phyloP scores from a whole-genome alignment of 2,888 invertebrate genomes.

The Philereme transversata region DNA sequence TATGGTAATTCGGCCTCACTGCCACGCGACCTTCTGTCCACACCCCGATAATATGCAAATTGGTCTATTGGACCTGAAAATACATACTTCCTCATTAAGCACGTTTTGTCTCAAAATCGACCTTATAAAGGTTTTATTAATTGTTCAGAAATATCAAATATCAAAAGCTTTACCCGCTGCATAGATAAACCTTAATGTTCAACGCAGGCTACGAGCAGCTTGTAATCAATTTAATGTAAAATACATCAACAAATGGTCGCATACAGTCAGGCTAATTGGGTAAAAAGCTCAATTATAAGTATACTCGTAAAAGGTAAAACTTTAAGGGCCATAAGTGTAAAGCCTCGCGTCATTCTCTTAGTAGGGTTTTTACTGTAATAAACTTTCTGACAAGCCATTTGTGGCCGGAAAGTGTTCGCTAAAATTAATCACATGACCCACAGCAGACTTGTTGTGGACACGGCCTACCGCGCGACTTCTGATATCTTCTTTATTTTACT shows the following conservation, averaged over 20 bases:
- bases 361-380: constrained; percentile 76
- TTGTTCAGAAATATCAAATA: not conserved
- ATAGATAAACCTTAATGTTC: too few relatives aligned
- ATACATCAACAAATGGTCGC: too few relatives aligned
- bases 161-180: too few relatives aligned
- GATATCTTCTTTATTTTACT: constrained; percentile 65
- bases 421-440: constrained; percentile 74
- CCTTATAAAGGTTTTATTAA: not conserved
- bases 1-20: constrained; percentile 74
- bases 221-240: too few relatives aligned
- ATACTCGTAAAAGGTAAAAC: constrained; percentile 64
- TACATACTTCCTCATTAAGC: constrained; percentile 71
- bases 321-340: constrained; percentile 73
- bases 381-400: constrained; percentile 80
- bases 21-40: constrained; percentile 80
- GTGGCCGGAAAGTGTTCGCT: constrained; percentile 72
- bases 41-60: constrained; percentile 81
- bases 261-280: too few relatives aligned
- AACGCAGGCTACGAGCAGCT: too few relatives aligned
- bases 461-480: constrained; percentile 47
- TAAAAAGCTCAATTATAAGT: constrained; percentile 50
- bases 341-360: constrained; percentile 71
- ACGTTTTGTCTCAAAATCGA: constrained; percentile 52
- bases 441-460: constrained; percentile 59
- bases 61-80: constrained; percentile 75